Evolutionary conservation across 2,888 invertebrate species (phyloP).

Genomic region (Pterobdella sp.): DNA sequence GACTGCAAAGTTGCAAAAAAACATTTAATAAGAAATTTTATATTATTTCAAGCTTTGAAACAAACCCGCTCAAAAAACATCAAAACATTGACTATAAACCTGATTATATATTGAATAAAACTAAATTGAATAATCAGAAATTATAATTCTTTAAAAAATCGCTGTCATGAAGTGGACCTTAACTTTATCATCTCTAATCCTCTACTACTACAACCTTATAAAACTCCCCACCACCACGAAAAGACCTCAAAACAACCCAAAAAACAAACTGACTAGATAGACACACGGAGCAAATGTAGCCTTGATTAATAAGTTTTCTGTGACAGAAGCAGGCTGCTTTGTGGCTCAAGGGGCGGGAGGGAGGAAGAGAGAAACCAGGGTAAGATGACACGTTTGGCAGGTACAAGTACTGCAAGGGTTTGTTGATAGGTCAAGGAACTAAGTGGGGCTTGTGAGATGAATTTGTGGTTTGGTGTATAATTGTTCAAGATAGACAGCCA

Average conservation of each 20-base stretch:
- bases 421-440: neutral
- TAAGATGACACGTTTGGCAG: slow-evolving; percentile 64
- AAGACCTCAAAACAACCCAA: neutral
- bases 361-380: slow-evolving; percentile 74
- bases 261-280: slow-evolving; percentile 58
- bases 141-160: too few relatives aligned
- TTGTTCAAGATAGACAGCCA: too few relatives aligned
- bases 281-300: slow-evolving; percentile 94
- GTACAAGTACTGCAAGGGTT: slow-evolving; percentile 59
- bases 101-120: too few relatives aligned
- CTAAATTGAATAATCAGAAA: too few relatives aligned
- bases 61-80: too few relatives aligned
- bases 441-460: neutral
- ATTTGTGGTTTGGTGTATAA: neutral
- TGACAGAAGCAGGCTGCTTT: slow-evolving; percentile 97
- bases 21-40: too few relatives aligned
- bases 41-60: too few relatives aligned
- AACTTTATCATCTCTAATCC: slow-evolving; percentile 7
- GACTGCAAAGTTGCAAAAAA: slow-evolving; percentile 67
- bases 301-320: slow-evolving; percentile 83
- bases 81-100: too few relatives aligned
- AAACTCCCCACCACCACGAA: neutral
- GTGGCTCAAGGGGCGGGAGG: slow-evolving; percentile 77
- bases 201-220: neutral
- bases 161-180: too few relatives aligned